These are phyloP conservation scores for Molanna angustata DNA, from an alignment of 2,888 invertebrate genomes.

Conservation along the genomic window DNA sequence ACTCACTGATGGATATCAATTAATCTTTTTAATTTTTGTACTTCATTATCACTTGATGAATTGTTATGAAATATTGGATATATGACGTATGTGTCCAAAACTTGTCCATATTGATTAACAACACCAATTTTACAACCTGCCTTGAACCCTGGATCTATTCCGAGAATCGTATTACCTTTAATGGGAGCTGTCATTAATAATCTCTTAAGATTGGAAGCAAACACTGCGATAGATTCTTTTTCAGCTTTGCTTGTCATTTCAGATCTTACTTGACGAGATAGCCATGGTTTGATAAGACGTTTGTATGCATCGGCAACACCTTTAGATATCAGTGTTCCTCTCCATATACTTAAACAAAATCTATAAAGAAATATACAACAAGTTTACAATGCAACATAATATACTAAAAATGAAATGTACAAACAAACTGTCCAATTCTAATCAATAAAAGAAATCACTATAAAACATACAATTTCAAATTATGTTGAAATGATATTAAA, in stretches of 20 bases:
- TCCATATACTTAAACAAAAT: slow-evolving; percentile 48
- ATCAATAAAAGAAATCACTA: slow-evolving; percentile 13
- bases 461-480: no score
- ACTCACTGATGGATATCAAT: slow-evolving; percentile 57
- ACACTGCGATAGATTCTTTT: slow-evolving; percentile 80
- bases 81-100: slow-evolving; percentile 66
- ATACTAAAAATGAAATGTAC: no score
- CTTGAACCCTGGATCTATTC: slow-evolving; percentile 86
- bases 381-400: neutral
- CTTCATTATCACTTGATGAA: slow-evolving; percentile 46
- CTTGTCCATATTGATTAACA: slow-evolving; percentile 67
- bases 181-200: slow-evolving; percentile 78
- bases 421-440: neutral
- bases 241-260: slow-evolving; percentile 75
- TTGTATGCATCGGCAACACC: slow-evolving; percentile 48
- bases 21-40: slow-evolving; percentile 50
- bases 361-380: slow-evolving; percentile 40
- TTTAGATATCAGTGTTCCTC: slow-evolving; percentile 45
- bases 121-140: slow-evolving; percentile 88
- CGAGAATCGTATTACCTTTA: slow-evolving; percentile 74
- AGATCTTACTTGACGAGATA: slow-evolving; percentile 66
- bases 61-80: slow-evolving; percentile 58
- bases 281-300: slow-evolving; percentile 58
- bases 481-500: no score
- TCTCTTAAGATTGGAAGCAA: slow-evolving; percentile 80